phyloP scores from a whole-genome alignment of 2,797 vertebrate genomes.

The Capromys pilorides region DNA sequence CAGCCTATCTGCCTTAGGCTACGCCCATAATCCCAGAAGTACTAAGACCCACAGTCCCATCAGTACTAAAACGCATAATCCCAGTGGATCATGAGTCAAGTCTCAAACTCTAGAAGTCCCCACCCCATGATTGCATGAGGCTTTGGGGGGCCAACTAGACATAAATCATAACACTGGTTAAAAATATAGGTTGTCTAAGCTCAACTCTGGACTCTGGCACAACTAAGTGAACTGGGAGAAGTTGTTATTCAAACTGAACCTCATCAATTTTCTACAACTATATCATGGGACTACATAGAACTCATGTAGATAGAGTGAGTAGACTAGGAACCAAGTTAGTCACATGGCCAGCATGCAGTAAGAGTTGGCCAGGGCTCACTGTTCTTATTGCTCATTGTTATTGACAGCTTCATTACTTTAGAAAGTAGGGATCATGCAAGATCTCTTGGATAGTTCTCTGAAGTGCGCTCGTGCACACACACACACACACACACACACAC shows the following conservation, averaged over 20 bases:
- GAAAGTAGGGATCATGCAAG: background rate
- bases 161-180: too few species aligned
- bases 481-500: background rate
- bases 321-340: background rate
- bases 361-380: background rate
- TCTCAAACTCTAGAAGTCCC: too few species aligned
- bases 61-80: too few species aligned
- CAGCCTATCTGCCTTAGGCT: too few species aligned
- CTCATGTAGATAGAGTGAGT: background rate
- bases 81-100: too few species aligned
- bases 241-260: background rate
- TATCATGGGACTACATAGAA: background rate
- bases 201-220: background rate
- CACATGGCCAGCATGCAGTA: background rate
- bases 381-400: rapidly evolving
- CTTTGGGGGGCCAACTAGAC: too few species aligned
- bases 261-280: background rate
- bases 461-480: background rate
- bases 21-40: too few species aligned
- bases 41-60: too few species aligned
- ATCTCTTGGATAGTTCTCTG: background rate
- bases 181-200: background rate
- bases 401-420: background rate
- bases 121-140: too few species aligned
- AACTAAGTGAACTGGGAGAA: background rate